Evolutionary conservation across 2,888 invertebrate species (phyloP).

Genomic region (Troides helena): DNA sequence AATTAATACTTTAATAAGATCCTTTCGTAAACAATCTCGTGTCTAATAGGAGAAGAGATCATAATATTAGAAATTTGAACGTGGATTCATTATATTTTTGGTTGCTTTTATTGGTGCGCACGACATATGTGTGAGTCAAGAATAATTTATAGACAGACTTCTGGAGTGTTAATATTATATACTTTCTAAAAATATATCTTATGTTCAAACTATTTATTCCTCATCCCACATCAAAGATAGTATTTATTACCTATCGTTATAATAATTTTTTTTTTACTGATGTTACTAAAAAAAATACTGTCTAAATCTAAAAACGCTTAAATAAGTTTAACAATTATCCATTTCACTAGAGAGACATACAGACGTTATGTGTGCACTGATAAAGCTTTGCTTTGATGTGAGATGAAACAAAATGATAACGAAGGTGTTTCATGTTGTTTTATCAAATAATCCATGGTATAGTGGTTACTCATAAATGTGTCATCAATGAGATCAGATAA

Average conservation of each 20-base stretch:
- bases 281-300: too few relatives aligned
- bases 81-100: slow-evolving; percentile 8
- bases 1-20: neutral
- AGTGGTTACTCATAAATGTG: neutral
- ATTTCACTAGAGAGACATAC: neutral
- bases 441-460: neutral
- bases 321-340: neutral
- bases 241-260: too few relatives aligned
- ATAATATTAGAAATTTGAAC: neutral
- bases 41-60: neutral
- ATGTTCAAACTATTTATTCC: neutral
- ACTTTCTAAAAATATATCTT: slow-evolving; percentile 19
- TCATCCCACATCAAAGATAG: neutral
- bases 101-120: slow-evolving; percentile 15
- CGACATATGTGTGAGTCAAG: slow-evolving; percentile 18
- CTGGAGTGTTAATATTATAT: slow-evolving; percentile 13
- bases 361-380: neutral
- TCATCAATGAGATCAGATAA: neutral
- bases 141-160: slow-evolving; percentile 24
- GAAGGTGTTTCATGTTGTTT: neutral
- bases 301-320: neutral
- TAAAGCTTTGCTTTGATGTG: neutral
- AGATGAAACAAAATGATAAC: neutral
- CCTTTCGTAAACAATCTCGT: neutral
- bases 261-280: too few relatives aligned